Percentiles rank a stretch among this genome's conserved stretches.
Evolutionary conservation across 1,140 invertebrate genomes (phyloP).

Genomic region (Euura saliciscinereae): DNA sequence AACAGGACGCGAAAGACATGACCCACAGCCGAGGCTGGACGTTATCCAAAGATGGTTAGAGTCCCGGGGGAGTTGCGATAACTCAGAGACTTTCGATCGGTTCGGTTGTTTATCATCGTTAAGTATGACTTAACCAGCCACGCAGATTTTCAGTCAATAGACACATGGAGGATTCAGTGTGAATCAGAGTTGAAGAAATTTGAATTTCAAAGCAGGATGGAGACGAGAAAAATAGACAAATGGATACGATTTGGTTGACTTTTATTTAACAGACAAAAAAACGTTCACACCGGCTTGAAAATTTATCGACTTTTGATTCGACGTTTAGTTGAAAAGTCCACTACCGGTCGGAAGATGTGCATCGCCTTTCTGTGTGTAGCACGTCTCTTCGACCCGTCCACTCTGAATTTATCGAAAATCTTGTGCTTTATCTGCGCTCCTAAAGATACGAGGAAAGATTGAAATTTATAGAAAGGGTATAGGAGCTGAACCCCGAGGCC

Average conservation of each 20-base stretch:
- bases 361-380: background rate
- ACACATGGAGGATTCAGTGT: background rate
- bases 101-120: background rate
- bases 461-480: background rate
- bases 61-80: background rate
- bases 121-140: background rate
- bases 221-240: background rate
- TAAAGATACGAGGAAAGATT: background rate
- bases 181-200: constrained; percentile 2
- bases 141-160: too few relatives aligned
- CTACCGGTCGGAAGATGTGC: background rate
- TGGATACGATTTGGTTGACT: constrained; percentile 5
- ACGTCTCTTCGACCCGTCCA: background rate
- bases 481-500: background rate
- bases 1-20: too few relatives aligned
- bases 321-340: constrained; percentile 8
- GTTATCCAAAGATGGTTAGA: too few relatives aligned
- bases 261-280: constrained; percentile 3
- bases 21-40: too few relatives aligned
- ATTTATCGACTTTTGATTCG: constrained; percentile 12
- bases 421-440: background rate
- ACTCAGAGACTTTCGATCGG: background rate
- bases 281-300: background rate
- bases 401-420: background rate
- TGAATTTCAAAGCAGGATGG: constrained; percentile 8